Percentiles rank a stretch among this genome's conserved stretches.
These are phyloP conservation scores for Epistrophe eligans DNA, from an alignment of 2,888 invertebrate genomes.

Conservation along the genomic window DNA sequence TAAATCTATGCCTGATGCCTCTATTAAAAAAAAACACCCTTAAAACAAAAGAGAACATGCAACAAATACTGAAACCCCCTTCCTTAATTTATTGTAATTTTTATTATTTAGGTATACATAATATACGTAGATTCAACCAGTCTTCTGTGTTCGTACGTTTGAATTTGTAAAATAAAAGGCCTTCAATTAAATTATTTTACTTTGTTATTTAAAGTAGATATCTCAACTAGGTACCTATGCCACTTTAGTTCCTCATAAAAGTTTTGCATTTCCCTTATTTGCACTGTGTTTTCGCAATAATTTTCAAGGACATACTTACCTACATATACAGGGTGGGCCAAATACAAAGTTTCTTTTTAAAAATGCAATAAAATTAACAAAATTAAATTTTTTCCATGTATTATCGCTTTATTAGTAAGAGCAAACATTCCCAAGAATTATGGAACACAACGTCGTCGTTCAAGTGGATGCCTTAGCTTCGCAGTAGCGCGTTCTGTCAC, in stretches of 20 bases:
- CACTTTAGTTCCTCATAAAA: neutral
- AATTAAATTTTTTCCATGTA: no score
- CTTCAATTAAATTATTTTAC: neutral
- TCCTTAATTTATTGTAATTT: neutral
- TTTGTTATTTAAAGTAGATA: neutral
- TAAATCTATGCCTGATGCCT: no score
- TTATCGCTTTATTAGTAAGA: no score
- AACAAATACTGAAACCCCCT: conserved; percentile 31
- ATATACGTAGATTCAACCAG: neutral
- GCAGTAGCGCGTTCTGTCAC: no score
- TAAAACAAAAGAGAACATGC: neutral
- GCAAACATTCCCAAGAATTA: no score
- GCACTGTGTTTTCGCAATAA: conserved; percentile 67
- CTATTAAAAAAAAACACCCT: no score
- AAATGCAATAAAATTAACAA: no score
- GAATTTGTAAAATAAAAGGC: neutral
- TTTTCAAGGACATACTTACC: conserved; percentile 64
- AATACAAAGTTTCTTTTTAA: no score
- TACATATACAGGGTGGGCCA: no score
- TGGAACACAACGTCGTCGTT: no score
- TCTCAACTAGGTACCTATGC: neutral
- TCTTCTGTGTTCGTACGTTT: no score
- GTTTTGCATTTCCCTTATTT: conserved; percentile 47
- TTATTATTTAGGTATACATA: neutral
- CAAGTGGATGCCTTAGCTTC: no score